Percentiles rank a stretch among this genome's conserved stretches.
phyloP scores from a whole-genome alignment of 2,113 vertebrate genomes.

The Sphyrna mokarran region DNA sequence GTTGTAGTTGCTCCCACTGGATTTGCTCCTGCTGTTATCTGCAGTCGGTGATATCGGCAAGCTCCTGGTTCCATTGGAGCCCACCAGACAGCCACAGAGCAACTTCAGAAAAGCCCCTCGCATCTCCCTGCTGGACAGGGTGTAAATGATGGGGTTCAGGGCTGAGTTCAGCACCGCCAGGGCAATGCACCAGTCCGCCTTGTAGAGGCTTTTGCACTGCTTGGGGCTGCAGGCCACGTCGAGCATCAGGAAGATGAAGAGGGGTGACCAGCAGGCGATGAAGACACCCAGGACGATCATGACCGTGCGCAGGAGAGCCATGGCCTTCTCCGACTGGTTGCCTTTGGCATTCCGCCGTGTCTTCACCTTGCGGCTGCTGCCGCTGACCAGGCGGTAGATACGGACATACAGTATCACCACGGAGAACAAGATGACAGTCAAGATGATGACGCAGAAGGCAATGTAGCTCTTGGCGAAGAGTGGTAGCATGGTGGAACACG shows the following conservation, averaged over 20 bases:
- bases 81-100: slow-evolving; percentile 55
- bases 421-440: slow-evolving; percentile 58
- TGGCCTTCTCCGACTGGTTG: slow-evolving; percentile 55
- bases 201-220: slow-evolving; percentile 55
- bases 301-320: slow-evolving; percentile 61
- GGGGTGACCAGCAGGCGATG: slow-evolving; percentile 61
- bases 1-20: slow-evolving; percentile 49
- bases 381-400: slow-evolving; percentile 65
- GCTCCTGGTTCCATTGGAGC: slow-evolving; percentile 44
- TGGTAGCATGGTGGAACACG: slow-evolving; percentile 64
- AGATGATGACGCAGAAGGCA: slow-evolving; percentile 64
- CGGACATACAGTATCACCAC: slow-evolving; percentile 64
- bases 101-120: slow-evolving; percentile 56
- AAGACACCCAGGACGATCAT: slow-evolving; percentile 65
- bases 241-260: slow-evolving; percentile 60
- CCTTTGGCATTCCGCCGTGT: slow-evolving; percentile 45
- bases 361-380: slow-evolving; percentile 57
- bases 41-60: slow-evolving; percentile 52
- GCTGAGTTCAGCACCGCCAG: slow-evolving; percentile 67
- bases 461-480: slow-evolving; percentile 64
- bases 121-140: slow-evolving; percentile 65
- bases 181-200: slow-evolving; percentile 65
- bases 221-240: slow-evolving; percentile 60
- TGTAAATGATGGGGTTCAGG: slow-evolving; percentile 67
- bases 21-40: slow-evolving; percentile 56